Evolutionary conservation across 2,113 vertebrate species (phyloP).

Genomic region (Geococcyx californianus): DNA sequence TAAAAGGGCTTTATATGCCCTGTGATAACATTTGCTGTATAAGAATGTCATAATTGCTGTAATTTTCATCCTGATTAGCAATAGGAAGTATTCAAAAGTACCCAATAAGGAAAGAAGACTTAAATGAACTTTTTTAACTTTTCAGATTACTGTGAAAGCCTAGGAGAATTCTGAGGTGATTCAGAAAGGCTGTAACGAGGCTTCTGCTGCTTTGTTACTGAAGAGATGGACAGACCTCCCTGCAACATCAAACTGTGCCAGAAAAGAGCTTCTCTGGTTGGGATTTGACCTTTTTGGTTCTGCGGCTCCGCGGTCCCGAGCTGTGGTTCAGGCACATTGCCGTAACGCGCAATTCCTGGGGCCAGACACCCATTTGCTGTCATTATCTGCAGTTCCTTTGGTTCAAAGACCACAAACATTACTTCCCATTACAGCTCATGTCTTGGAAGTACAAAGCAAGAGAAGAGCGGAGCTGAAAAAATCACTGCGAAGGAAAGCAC

Average conservation of each 20-base stretch:
- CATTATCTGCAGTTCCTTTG: not conserved
- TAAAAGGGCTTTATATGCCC: not conserved
- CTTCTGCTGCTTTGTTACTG: not conserved
- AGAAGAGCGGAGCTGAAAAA: not conserved
- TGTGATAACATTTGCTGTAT: not conserved
- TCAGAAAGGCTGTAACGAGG: fast-evolving
- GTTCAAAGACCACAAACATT: not conserved
- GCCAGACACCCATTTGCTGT: not conserved
- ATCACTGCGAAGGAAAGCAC: not conserved
- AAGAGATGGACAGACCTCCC: not conserved
- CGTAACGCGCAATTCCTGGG: not conserved
- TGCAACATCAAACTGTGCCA: not conserved
- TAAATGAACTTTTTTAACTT: not conserved
- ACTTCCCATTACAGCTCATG: not conserved
- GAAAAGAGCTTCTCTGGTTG: not conserved
- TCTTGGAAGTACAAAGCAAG: not conserved
- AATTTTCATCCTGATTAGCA: not conserved
- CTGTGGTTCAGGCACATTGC: not conserved
- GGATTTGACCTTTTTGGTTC: not conserved
- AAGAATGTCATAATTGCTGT: not conserved
- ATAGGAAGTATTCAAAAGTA: not conserved
- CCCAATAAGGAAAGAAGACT: not conserved
- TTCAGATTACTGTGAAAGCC: not conserved
- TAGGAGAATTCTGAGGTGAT: not conserved
- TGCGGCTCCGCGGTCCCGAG: not conserved